phyloP scores from a whole-genome alignment of 2,888 invertebrate genomes.

The Chirona hameri region DNA sequence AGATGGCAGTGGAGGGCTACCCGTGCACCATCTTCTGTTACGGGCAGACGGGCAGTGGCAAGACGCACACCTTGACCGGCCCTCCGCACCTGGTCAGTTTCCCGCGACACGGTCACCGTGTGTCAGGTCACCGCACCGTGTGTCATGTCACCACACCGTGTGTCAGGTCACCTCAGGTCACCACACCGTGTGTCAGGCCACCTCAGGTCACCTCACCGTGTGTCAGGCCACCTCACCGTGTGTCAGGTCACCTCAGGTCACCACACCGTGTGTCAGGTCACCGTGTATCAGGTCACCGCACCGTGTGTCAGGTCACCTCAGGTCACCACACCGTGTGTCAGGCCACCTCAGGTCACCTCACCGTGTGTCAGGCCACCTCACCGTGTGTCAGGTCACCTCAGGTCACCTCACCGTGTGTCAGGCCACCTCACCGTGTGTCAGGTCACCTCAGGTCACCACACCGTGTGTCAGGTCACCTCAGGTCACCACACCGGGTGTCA shows the following conservation, averaged over 20 bases:
- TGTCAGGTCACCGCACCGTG: neutral
- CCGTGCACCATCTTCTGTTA: slow-evolving; percentile 93
- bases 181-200: too few species aligned
- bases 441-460: too few species aligned
- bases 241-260: too few species aligned
- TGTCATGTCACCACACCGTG: too few species aligned
- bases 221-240: too few species aligned
- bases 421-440: neutral
- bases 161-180: too few species aligned
- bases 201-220: too few species aligned
- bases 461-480: too few species aligned
- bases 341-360: neutral
- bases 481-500: too few species aligned
- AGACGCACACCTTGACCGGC: slow-evolving; percentile 92
- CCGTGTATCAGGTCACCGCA: too few species aligned
- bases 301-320: too few species aligned
- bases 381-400: too few species aligned
- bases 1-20: slow-evolving; percentile 93
- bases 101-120: neutral
- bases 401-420: neutral
- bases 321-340: neutral
- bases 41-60: slow-evolving; percentile 94
- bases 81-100: slow-evolving; percentile 70
- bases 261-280: neutral
- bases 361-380: neutral